These are phyloP conservation scores for Alosa alosa DNA, from an alignment of 2,113 vertebrate species.

Conservation along the genomic window DNA sequence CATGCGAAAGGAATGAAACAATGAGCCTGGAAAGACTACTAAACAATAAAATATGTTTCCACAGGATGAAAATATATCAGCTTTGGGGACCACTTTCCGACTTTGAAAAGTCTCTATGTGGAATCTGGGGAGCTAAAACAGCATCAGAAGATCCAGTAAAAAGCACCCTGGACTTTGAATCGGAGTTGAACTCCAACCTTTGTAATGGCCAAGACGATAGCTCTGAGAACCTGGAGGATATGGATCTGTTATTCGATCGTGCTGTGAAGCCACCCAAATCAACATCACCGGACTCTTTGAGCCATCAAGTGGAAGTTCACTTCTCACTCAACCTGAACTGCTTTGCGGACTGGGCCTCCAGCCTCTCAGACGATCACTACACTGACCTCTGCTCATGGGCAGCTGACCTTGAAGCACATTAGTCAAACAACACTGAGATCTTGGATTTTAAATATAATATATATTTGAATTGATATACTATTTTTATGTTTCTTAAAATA, in stretches of 20 bases:
- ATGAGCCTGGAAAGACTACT: neutral
- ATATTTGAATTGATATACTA: neutral
- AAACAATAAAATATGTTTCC: neutral
- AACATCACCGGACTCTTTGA: neutral
- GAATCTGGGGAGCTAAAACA: neutral
- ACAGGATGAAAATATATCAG: neutral
- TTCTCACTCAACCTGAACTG: neutral
- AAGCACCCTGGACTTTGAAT: neutral
- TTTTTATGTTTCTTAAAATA: neutral
- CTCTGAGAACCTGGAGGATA: neutral
- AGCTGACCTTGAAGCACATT: neutral
- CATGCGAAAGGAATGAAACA: neutral
- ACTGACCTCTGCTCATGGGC: neutral
- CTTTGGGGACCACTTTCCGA: conserved; percentile 10
- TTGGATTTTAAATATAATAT: neutral
- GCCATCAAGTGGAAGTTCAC: neutral
- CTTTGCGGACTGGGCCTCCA: neutral
- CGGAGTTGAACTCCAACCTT: neutral
- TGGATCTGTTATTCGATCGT: neutral
- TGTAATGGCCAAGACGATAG: neutral
- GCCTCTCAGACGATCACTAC: neutral
- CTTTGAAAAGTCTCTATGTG: neutral
- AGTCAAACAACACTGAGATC: neutral
- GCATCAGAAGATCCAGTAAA: neutral
- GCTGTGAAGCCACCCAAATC: neutral